phyloP scores from a whole-genome alignment of 2,113 vertebrate genomes.

The Aldabrachelys gigantea region DNA sequence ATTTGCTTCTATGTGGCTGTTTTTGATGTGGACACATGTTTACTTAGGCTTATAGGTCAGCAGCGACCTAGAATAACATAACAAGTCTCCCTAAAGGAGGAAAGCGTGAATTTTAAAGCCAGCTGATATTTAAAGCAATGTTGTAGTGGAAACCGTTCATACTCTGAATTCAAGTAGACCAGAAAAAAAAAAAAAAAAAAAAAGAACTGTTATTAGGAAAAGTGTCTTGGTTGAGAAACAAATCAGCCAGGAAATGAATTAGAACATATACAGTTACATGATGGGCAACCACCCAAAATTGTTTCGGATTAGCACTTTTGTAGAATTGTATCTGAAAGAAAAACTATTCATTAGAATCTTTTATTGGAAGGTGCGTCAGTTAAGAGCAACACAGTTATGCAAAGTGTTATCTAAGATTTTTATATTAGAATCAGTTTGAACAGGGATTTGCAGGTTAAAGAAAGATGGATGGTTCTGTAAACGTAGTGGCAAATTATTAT shows the following conservation, averaged over 20 bases:
- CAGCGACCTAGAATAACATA: slow-evolving; percentile 14
- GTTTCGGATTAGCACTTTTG: not conserved
- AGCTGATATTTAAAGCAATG: slow-evolving; percentile 2
- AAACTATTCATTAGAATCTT: not conserved
- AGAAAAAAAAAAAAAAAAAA: too few relatives aligned
- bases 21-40: slow-evolving; percentile 1
- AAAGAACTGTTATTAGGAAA: not conserved
- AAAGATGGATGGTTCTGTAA: not conserved
- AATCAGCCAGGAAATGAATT: not conserved
- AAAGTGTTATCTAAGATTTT: not conserved
- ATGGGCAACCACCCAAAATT: not conserved
- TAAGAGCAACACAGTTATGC: not conserved
- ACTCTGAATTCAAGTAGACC: not conserved
- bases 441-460: not conserved
- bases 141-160: accelerated
- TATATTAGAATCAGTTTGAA: not conserved
- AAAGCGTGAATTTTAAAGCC: slow-evolving; percentile 40
- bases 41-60: slow-evolving; percentile 1
- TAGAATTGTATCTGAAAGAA: not conserved
- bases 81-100: slow-evolving; percentile 25
- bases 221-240: not conserved
- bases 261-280: not conserved
- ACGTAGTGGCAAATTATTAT: not conserved
- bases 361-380: not conserved
- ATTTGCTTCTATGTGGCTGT: not conserved